Base-by-base conservation (phyloP, 2,888 invertebrate genomes). In the Vannuccia rotundouncinata region DNA sequence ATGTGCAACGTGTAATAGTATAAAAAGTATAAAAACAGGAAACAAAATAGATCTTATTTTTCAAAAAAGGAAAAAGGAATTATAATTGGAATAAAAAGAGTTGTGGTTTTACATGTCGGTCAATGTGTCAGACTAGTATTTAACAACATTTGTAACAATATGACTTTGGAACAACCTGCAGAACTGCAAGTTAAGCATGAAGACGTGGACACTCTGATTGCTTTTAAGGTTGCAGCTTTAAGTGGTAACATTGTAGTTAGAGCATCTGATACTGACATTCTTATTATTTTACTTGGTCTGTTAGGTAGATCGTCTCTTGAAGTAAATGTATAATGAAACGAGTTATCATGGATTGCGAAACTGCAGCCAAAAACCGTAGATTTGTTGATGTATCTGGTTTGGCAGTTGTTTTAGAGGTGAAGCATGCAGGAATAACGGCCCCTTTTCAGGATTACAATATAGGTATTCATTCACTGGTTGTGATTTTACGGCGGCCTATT, bases 241-340 rank as follows among this genome's bases (percentile, higher is more conserved):
- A 66, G 22, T 66, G 66, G 25, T 22, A 66, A 66, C 66, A 66
- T 66, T 10, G 45, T 45, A 45, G 66, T 66, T 66, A 66, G 66
- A 66, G 10, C 66, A 66, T 66, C 66, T 66, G 66, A 66, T 27
- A 66, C 5, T 66, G 66, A 66, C 66, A 66, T 66, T 22, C 10
- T 81, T 31, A 80, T 81, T 10, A 80, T 76, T 81, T 76, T 81
- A 17, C n/a, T 81, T 5, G 79, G 66, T 22, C 31, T 60, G 77
- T n/a, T 81, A 30, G 81, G 31, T 25, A 31, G 66, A 25, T 75
- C 75, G 28, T 31, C 29, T 75, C 29, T 13, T 29, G 10, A 75
- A 31, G 17, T 29, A 29, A 75, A 29, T 31, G 29, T 28, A 31
- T 31, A 13, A n/a, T n/a, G 5, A 66, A 66, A 66, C 66, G 66